Percentiles rank a stretch among this genome's conserved stretches.
phyloP scores from a whole-genome alignment of 2,888 invertebrate species.

The Slavum lentiscoides region DNA sequence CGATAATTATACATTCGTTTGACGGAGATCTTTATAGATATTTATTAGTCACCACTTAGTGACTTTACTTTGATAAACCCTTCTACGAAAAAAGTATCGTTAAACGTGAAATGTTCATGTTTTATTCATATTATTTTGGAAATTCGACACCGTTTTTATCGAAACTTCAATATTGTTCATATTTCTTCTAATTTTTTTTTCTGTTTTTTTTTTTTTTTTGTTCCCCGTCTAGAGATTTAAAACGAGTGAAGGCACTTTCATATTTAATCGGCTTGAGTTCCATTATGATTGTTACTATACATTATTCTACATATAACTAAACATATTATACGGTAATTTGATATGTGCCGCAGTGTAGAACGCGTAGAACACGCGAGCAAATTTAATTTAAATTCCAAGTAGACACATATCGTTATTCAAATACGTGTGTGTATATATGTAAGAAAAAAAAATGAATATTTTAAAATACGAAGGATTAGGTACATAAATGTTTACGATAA shows the following conservation, averaged over 20 bases:
- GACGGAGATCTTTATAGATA: not conserved
- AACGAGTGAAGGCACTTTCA: not conserved
- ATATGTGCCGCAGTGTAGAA: not conserved
- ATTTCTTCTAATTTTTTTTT: no score
- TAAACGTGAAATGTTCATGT: not conserved
- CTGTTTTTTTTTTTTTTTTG: not conserved
- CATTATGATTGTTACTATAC: not conserved
- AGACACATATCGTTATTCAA: not conserved
- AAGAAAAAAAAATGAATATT: no score
- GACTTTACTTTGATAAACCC: not conserved
- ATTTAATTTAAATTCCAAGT: not conserved
- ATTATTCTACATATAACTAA: not conserved
- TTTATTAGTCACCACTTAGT: not conserved
- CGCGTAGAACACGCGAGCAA: not conserved
- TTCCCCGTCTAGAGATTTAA: not conserved
- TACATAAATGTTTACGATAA: no score
- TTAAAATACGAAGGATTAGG: no score
- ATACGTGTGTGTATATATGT: not conserved
- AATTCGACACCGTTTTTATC: not conserved
- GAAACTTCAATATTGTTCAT: not conserved
- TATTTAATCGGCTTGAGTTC: not conserved
- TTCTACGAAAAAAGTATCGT: not conserved
- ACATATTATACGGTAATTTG: not conserved
- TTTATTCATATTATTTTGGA: not conserved
- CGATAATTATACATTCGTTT: not conserved